Conservation (phyloP, 2,113 vertebrate genomes). For the Xiphorhynchus elegans region DNA sequence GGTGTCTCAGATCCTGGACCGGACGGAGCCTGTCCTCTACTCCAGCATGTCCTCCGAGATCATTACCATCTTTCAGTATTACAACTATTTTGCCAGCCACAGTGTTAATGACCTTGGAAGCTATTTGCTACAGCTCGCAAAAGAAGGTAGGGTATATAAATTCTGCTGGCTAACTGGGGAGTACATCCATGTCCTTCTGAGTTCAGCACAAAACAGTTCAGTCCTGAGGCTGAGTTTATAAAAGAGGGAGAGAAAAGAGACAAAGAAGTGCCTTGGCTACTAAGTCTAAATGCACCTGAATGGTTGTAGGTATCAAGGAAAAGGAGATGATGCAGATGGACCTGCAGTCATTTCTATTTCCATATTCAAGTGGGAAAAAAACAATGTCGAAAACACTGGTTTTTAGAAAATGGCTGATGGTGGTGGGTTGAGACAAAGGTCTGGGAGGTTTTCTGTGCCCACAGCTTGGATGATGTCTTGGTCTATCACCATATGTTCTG, state of each 20-base stretch:
- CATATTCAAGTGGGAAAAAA: neutral
- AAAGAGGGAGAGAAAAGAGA: neutral
- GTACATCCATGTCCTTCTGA: neutral
- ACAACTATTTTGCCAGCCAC: slow-evolving; percentile 84
- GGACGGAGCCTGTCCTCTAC: slow-evolving; percentile 76
- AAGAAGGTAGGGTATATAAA: slow-evolving; percentile 81
- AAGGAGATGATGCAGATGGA: neutral
- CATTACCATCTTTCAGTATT: slow-evolving; percentile 93
- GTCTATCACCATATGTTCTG: neutral
- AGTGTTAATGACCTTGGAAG: slow-evolving; percentile 84
- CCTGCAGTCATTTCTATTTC: neutral
- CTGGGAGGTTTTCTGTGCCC: neutral
- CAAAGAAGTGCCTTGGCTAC: neutral
- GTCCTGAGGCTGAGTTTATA: neutral
- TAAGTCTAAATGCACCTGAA: neutral
- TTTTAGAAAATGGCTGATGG: neutral
- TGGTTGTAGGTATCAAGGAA: neutral
- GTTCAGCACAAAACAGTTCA: neutral
- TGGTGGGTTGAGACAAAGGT: neutral
- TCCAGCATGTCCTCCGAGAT: slow-evolving; percentile 83
- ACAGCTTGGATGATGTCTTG: neutral
- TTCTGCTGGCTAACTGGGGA: neutral
- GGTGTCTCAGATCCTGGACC: slow-evolving; percentile 90
- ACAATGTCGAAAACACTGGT: neutral
- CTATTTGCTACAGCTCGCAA: slow-evolving; percentile 86